phyloP scores from a whole-genome alignment of 2,888 invertebrate species.

The Drosophila melanosoma region DNA sequence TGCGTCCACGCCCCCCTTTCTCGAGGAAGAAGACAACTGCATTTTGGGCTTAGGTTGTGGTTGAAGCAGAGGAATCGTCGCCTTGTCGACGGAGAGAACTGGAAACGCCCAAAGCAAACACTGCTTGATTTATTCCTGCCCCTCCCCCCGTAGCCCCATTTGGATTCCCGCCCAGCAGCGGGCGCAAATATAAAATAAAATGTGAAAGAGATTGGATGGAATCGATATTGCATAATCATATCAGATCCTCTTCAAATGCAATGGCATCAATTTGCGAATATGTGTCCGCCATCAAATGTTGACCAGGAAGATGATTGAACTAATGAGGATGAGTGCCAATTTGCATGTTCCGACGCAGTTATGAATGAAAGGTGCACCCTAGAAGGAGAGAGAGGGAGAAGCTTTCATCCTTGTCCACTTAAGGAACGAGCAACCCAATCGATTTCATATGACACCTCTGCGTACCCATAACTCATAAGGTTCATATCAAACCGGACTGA shows the following conservation, averaged over 20 bases:
- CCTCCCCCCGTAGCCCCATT: conserved; percentile 25
- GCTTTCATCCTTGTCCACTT: conserved; percentile 58
- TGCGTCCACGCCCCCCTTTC: conserved; percentile 56
- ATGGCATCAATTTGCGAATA: conserved; percentile 50
- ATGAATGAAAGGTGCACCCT: conserved; percentile 28
- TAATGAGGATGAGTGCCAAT: conserved; percentile 55
- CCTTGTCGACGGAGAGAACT: conserved; percentile 43
- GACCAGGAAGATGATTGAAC: conserved; percentile 12
- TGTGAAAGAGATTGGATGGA: conserved; percentile 25
- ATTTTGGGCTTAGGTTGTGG: conserved; percentile 42
- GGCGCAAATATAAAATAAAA: conserved; percentile 52
- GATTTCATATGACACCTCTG: conserved; percentile 53
- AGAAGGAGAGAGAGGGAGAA: conserved; percentile 35
- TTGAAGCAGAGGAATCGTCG: conserved; percentile 36
- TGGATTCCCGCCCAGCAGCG: conserved; percentile 53
- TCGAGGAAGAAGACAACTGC: conserved; percentile 70
- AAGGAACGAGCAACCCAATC: conserved; percentile 32
- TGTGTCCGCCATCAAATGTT: conserved; percentile 48
- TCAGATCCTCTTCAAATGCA: conserved; percentile 30
- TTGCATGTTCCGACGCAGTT: conserved; percentile 46
- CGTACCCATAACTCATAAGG: conserved; percentile 59
- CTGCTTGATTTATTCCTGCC: conserved; percentile 44
- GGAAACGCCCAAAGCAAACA: conserved; percentile 72
- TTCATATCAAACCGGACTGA: conserved; percentile 37
- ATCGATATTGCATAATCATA: conserved; percentile 61